Base-by-base conservation (phyloP, 2,113 vertebrate species). In the Empidonax alnorum region DNA sequence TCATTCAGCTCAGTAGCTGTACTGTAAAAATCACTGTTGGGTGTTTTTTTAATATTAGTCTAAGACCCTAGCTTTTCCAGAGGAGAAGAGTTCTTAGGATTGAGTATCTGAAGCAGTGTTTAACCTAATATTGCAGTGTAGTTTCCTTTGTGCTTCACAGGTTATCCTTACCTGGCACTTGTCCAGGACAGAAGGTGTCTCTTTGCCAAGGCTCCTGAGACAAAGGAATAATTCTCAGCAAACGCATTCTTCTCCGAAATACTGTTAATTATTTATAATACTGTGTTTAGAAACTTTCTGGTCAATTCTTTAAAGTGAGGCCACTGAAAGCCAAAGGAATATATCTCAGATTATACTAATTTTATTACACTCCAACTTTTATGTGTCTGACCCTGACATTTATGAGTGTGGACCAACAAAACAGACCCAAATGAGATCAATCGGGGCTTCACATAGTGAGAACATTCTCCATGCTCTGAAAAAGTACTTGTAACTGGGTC, bases 151-250 rank as follows among this genome's bases (percentile, higher is more conserved):
- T 94, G 77, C 47, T 93, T 84, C 67, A 79, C 22, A 68, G 62
- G 61, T 79, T 97, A 97, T 94, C 95, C 55, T 96, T 97, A 89
- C 62, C 42, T 84, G 87, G 96, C 75, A 85, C 42, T 94, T 79
- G 28, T 39, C 96, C 68, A 87, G 66, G 62, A 87, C 33, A 39
- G 93, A 96, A 92, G 59, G 42, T 74, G 68, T 79, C 50, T 90
- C 68, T 96, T 89, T 96, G 79, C 65, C 84, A 87, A 84, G 80
- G 67, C 75, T 94, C 78, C 68, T 86, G 59, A 86, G 87, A 87
- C 52, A 93, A 59, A 52, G 28, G 30, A 63, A 39, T 37, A 65
- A 84, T 74, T 79, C 58, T 87, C 69, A 93, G 78, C 52, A 85
- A 85, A 94, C 61, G 44, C 42, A 89, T 65, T 89, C 44, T 93